These are phyloP conservation scores for Formica aserva DNA, from an alignment of 2,888 invertebrate species.

Conservation along the genomic window DNA sequence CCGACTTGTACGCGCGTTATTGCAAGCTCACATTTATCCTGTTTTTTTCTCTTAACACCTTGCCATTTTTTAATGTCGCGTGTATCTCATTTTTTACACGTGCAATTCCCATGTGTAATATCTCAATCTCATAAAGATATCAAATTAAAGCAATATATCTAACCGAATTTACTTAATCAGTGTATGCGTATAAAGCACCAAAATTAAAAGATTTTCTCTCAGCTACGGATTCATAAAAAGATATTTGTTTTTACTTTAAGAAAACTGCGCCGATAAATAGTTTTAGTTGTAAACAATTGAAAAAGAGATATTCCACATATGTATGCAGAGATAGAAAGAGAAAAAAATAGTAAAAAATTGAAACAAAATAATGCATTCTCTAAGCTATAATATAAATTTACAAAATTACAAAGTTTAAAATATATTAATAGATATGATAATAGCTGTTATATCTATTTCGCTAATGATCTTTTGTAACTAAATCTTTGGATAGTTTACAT, in stretches of 20 bases:
- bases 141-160: not conserved
- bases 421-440: not conserved
- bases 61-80: conserved; percentile 14
- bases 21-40: conserved; percentile 61
- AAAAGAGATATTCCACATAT: not conserved
- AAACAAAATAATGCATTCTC: not conserved
- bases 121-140: not conserved
- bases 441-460: not conserved
- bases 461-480: conserved; percentile 2
- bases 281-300: not conserved
- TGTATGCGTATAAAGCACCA: not conserved
- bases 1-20: conserved; percentile 66
- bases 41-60: conserved; percentile 55
- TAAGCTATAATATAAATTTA: not conserved
- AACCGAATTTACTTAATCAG: not conserved
- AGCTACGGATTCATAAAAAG: not conserved
- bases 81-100: not conserved
- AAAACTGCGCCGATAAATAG: not conserved
- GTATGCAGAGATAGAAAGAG: not conserved
- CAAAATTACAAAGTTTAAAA: not conserved
- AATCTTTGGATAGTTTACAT: not conserved
- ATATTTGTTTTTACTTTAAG: not conserved
- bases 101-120: not conserved
- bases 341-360: not conserved
- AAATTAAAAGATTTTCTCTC: not conserved